phyloP scores from a whole-genome alignment of 1,140 invertebrate species.

The Drosophila parvula region DNA sequence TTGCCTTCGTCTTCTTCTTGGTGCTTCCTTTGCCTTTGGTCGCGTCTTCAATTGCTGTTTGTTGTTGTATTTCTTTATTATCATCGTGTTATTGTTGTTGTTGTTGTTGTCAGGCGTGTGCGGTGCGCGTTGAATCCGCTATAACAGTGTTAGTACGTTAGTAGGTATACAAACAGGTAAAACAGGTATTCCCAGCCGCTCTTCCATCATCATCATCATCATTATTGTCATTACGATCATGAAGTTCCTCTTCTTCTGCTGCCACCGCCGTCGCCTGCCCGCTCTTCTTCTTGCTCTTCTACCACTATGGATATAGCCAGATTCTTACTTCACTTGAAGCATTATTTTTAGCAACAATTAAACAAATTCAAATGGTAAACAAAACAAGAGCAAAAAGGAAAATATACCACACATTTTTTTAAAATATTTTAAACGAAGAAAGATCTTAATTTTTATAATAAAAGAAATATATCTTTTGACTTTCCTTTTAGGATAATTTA shows the following conservation, averaged over 20 bases:
- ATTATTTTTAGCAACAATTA: conserved; percentile 82
- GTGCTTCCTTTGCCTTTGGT: conserved; percentile 48
- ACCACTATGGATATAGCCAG: conserved; percentile 33
- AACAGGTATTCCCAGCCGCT: conserved; percentile 81
- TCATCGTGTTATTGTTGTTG: conserved; percentile 28
- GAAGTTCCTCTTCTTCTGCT: conserved; percentile 33
- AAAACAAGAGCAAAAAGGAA: conserved; percentile 36
- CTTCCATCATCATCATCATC: conserved; percentile 64
- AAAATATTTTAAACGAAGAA: conserved; percentile 5
- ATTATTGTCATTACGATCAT: conserved; percentile 45
- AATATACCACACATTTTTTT: too few species aligned
- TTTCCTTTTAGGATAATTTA: too few species aligned
- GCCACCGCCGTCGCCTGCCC: conserved; percentile 9
- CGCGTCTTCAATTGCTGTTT: conserved; percentile 60
- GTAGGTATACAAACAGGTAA: conserved; percentile 84
- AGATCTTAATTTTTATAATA: neutral
- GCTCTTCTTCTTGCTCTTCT: conserved; percentile 37
- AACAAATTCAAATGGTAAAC: conserved; percentile 78
- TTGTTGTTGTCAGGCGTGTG: conserved; percentile 70
- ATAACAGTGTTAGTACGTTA: conserved; percentile 84
- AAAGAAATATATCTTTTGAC: neutral
- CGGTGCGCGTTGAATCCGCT: conserved; percentile 79
- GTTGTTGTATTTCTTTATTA: conserved; percentile 21
- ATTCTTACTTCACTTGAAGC: conserved; percentile 73
- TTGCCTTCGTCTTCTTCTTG: conserved; percentile 17